These are phyloP conservation scores for Drosophila orena DNA, from an alignment of 1,140 invertebrate species.

Conservation along the genomic window DNA sequence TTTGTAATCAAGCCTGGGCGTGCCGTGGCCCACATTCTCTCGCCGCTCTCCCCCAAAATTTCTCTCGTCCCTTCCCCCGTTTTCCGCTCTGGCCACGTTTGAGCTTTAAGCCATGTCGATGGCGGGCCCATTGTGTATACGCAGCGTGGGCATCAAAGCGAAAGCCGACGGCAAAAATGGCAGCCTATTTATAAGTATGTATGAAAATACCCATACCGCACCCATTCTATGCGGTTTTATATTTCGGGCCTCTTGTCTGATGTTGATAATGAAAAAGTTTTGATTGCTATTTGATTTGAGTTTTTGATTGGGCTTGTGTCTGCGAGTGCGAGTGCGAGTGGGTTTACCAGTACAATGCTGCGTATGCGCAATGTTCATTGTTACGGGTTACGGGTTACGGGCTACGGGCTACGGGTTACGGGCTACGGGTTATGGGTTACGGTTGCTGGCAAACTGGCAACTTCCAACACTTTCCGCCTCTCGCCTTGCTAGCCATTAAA, in stretches of 20 bases:
- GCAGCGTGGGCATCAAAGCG: slow-evolving; percentile 66
- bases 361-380: slow-evolving; percentile 65
- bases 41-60: not conserved
- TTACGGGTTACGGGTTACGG: slow-evolving; percentile 9
- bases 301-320: slow-evolving; percentile 55
- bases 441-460: no score
- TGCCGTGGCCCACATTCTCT: slow-evolving; percentile 29
- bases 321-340: slow-evolving; percentile 2
- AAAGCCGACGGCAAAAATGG: slow-evolving; percentile 62
- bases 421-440: slow-evolving; percentile 11
- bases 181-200: slow-evolving; percentile 74
- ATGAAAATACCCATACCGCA: slow-evolving; percentile 27
- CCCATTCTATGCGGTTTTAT: slow-evolving; percentile 62
- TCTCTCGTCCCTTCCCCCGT: not conserved
- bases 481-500: slow-evolving; percentile 41
- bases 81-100: slow-evolving; percentile 21
- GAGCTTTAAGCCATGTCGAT: slow-evolving; percentile 45
- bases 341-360: slow-evolving; percentile 33
- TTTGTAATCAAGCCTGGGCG: slow-evolving; percentile 44
- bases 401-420: slow-evolving; percentile 17
- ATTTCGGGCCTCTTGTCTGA: slow-evolving; percentile 47
- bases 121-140: slow-evolving; percentile 61
- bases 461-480: slow-evolving; percentile 24
- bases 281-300: slow-evolving; percentile 81
- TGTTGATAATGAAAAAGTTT: slow-evolving; percentile 79